Base-by-base conservation (phyloP, 2,797 vertebrate species). In the Danio jaintianensis region DNA sequence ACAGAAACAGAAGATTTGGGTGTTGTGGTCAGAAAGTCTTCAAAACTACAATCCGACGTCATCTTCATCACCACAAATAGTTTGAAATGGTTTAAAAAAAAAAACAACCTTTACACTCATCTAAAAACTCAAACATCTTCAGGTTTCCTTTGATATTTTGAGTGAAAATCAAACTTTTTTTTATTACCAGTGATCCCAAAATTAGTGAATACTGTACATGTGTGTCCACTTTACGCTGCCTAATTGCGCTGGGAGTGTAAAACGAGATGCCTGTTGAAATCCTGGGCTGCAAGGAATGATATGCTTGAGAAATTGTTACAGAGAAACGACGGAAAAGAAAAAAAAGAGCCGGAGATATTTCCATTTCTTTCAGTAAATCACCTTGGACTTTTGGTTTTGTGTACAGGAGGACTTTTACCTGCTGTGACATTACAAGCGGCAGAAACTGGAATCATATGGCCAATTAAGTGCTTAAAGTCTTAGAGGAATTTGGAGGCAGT, bases 401-500 rank as follows among this genome's bases (percentile, higher is more conserved):
- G 59, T 20, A 43, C 53, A 66, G 52, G 58, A 70, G 53, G 72
- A 85, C 69, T 75, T 71, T 55, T 69, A 69, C 66, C 70, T 29
- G 61, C 77, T 82, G 83, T 66, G 61, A 59, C 7, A 38, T 85
- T 85, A 82, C 85, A 87, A 85, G 86, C 85, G 78, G 82, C 75
- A 84, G 83, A 86, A 62, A 85, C 83, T 83, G 69, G 79, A 83
- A 87, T 91, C 86, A 89, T 74, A 85, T 74, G 86, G 89, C 87
- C 87, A 91, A 92, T 91, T 93, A 90, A 89, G 85, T 84, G 84
- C 90, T 91, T 92, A 90, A 89, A 87, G 87, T 89, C 85, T 82
- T 72, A 55, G 63, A 86, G 87, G 91, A 92, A 91, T 92, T 91
- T 90, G 89, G 88, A 88, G 86, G 86, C 88, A 88, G 91, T 93